phyloP scores from a whole-genome alignment of 2,113 vertebrate genomes.

The Verasper variegatus region DNA sequence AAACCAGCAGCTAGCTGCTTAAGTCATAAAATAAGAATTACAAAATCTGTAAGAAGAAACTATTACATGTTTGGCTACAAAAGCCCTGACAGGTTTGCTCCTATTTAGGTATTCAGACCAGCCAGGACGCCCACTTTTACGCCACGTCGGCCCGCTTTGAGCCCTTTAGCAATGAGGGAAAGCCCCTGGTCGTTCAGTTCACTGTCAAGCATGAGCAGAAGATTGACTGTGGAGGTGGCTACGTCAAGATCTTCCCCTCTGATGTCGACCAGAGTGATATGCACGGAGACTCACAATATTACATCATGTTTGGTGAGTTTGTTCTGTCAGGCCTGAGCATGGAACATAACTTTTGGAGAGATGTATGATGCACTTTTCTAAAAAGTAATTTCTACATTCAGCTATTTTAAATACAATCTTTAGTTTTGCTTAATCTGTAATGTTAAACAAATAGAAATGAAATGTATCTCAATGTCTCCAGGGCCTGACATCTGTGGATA shows the following conservation, averaged over 20 bases:
- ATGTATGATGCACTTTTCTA: too few species aligned
- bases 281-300: slow-evolving; percentile 83
- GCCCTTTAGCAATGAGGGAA: slow-evolving; percentile 86
- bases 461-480: slow-evolving; percentile 68
- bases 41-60: background rate
- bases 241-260: slow-evolving; percentile 86
- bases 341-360: background rate
- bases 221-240: slow-evolving; percentile 89
- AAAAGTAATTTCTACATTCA: background rate
- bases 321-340: background rate
- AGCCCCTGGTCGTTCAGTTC: slow-evolving; percentile 85
- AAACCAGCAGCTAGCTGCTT: background rate
- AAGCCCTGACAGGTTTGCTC: background rate
- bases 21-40: background rate
- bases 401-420: background rate
- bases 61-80: background rate
- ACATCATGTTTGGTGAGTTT: slow-evolving; percentile 89
- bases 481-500: slow-evolving; percentile 92
- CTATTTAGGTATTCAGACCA: slow-evolving; percentile 86
- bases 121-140: slow-evolving; percentile 85
- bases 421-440: background rate
- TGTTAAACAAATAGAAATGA: background rate
- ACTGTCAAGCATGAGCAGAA: slow-evolving; percentile 89
- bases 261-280: slow-evolving; percentile 82
- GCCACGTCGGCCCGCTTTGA: slow-evolving; percentile 85